A percentile compares a stretch with the other conserved stretches of the same genome.
Conservation (phyloP, 30 jellyfish, hydroid and myxozoan species). For the Hydra vulgaris region DNA sequence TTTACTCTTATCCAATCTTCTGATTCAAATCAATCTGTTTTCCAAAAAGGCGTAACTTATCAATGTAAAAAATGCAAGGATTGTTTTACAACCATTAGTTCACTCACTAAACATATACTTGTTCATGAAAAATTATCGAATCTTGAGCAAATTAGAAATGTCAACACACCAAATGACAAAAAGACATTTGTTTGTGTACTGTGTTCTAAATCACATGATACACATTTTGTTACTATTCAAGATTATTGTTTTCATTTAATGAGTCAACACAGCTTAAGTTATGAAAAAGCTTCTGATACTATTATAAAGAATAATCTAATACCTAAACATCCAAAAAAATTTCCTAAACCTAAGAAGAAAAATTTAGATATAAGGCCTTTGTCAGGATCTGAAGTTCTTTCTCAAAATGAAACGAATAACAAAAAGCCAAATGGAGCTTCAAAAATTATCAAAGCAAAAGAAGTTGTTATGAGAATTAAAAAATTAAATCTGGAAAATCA, state of each 20-base stretch:
- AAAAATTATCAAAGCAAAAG: constrained; percentile 20
- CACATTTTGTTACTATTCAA: constrained; percentile 5
- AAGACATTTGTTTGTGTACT: constrained; percentile 15
- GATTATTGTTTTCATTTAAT: constrained; percentile 29
- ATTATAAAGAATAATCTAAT: constrained; percentile 29
- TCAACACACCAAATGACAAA: no score
- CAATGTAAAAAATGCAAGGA: constrained; percentile 65
- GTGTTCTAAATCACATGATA: constrained; percentile 31
- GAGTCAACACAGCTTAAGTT: constrained; percentile 28
- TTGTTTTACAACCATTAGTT: constrained; percentile 50
- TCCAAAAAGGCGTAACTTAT: constrained; percentile 36
- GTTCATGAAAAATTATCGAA: constrained; percentile 34
- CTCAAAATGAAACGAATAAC: constrained; percentile 9
- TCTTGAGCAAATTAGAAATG: constrained; percentile 4
- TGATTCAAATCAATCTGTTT: constrained; percentile 1
- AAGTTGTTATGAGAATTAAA: constrained; percentile 5
- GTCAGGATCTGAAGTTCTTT: no score
- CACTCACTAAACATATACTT: constrained; percentile 61
- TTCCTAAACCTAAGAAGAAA: no score
- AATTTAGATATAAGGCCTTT: no score
- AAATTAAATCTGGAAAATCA: constrained; percentile 9
- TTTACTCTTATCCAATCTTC: not conserved
- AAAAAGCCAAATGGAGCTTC: constrained; percentile 4
- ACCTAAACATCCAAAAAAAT: constrained; percentile 9
- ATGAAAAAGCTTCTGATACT: constrained; percentile 44